Conservation (phyloP, 2,888 invertebrate genomes). For the Lymantria dispar region DNA sequence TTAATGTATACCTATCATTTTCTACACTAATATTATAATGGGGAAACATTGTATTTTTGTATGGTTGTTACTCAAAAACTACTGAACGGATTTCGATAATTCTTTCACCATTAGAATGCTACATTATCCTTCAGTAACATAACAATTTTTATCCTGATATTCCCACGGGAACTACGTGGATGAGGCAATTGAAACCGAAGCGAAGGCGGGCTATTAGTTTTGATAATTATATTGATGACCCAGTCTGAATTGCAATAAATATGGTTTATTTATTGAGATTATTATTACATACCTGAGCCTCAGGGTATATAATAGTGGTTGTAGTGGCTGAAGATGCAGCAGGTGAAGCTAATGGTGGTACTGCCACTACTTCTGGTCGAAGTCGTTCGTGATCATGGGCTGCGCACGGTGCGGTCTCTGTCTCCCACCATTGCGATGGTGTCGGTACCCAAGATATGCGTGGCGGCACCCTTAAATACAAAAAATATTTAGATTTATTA, state of each 20-base stretch:
- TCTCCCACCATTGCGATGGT: slow-evolving; percentile 76
- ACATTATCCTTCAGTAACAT: too few species aligned
- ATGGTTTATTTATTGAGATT: background rate
- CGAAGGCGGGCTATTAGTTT: too few species aligned
- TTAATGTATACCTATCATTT: too few species aligned
- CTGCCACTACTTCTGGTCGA: slow-evolving; percentile 92
- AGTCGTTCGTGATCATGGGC: slow-evolving; percentile 94
- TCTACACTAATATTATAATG: too few species aligned
- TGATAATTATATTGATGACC: too few species aligned
- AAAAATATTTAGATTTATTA: background rate
- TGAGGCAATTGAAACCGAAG: too few species aligned
- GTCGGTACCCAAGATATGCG: slow-evolving; percentile 76
- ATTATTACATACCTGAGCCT: slow-evolving; percentile 88
- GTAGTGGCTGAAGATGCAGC: slow-evolving; percentile 94
- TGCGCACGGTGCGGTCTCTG: slow-evolving; percentile 85
- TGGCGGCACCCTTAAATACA: slow-evolving; percentile 59
- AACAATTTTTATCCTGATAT: too few species aligned
- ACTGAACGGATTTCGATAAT: too few species aligned
- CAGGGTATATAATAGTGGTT: slow-evolving; percentile 93
- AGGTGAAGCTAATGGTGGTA: slow-evolving; percentile 95
- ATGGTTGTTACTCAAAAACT: too few species aligned
- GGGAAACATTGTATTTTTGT: too few species aligned
- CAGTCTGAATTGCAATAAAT: background rate
- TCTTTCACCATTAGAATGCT: too few species aligned
- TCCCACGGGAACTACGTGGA: too few species aligned